Evolutionary conservation across 2,797 vertebrate species (phyloP).

Genomic region (Urosaurus nigricauda): DNA sequence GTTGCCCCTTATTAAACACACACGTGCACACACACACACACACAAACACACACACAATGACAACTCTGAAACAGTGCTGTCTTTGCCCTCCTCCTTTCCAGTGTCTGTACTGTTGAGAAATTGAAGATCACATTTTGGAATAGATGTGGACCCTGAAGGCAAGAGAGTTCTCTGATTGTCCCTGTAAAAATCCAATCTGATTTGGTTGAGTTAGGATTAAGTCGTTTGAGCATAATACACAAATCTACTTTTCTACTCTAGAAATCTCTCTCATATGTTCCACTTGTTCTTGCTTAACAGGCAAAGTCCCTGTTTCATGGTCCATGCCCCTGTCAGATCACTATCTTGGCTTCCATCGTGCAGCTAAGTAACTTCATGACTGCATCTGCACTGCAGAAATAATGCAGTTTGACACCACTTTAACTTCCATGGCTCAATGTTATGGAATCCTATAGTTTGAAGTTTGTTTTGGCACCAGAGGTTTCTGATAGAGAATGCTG

Average conservation of each 20-base stretch:
- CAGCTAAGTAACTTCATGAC: background rate
- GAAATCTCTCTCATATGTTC: background rate
- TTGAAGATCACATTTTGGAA: background rate
- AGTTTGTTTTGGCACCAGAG: no score
- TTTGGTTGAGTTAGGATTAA: background rate
- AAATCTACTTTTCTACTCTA: constrained; percentile 14
- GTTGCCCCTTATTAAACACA: background rate
- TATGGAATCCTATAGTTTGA: no score
- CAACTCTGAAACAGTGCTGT: background rate
- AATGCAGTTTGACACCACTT: no score
- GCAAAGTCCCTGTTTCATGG: background rate
- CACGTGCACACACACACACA: no score
- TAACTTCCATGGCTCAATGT: no score
- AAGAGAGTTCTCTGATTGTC: constrained; percentile 16
- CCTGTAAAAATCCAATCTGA: constrained; percentile 15
- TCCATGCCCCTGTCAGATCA: background rate
- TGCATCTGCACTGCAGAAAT: no score
- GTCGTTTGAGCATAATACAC: background rate
- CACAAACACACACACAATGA: no score
- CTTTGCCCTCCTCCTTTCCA: background rate
- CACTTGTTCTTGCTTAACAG: background rate
- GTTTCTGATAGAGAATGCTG: no score
- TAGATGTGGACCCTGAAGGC: background rate
- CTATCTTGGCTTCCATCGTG: background rate
- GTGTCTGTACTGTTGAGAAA: background rate